Evolutionary conservation across 2,888 invertebrate genomes (phyloP), one percentile per base, ranked within the genome.

Genomic region (Helleia helle): DNA sequence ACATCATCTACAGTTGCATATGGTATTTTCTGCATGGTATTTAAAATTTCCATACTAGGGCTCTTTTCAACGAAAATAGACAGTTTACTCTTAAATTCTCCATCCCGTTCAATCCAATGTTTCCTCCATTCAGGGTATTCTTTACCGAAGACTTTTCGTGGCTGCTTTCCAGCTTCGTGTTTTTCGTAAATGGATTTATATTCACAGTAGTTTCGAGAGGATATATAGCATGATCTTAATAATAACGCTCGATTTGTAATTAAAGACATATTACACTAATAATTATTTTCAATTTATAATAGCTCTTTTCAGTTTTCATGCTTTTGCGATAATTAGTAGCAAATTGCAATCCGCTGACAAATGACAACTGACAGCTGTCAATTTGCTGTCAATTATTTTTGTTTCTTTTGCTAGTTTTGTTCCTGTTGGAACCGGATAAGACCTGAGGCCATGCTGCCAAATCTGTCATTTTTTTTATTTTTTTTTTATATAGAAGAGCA

Each of bases 81-180:
- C 1, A 91, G 63, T 56, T 88, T 87, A 49, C 80, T 86, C 43
- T 73, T 83, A 81, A 87, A 88, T 54, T 88, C 86, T 1, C 86
- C 87, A 1, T 88, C 81, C 13, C 86, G 74, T 41, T 90, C 73
- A 38, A 86, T 84, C 74, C 88, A 87, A 0, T 88, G 87, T 34
- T 80, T 87, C n/a, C 90, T 77, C 90, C 90, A 90, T 36, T 87
- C 73, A 22, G 89, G 67, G 44, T 86, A 87, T 29, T 66, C 63
- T 56, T 87, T 71, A 3, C 81, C 84, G 38, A 72, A 57, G 0
- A 77, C 62, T 28, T 49, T 51, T 11, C 71, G 66, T 18, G 68
- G 59, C 39, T 72, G 63, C 18, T 49, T 48, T 4, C 74, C 73
- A 45, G 72, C 76, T 60, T 83, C 83, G 48, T 74, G 53, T 17